Base-by-base conservation (phyloP, 2,113 vertebrate genomes). In the Corvus cornix region DNA sequence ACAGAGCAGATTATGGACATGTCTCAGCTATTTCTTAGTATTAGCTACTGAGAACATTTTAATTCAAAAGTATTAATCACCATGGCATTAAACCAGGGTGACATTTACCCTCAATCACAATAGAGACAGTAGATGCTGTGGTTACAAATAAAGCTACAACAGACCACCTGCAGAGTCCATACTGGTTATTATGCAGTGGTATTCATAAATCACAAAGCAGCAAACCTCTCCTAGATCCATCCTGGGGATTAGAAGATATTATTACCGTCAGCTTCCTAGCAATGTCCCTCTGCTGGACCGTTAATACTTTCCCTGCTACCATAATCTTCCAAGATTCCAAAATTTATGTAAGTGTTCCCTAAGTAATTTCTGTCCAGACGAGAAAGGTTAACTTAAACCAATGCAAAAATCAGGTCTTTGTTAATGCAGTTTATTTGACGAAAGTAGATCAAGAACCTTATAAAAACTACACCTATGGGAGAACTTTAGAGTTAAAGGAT, bases 21-120 rank as follows among this genome's bases (percentile, higher is more conserved):
- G 6, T 64, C 62, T 94, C 35, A 51, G 78, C 37, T 89, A 63
- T 91, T 90, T 87, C 27, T 72, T 81, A 73, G 55, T 73, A 68
- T 93, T 70, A 95, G 89, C 48, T 48, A 68, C 31, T n/a, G 56
- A 89, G 53, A 82, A 53, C 3, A 31, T 87, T 81, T 89, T 53
- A 79, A 73, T 93, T 85, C 70, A 91, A 14, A 60, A 83, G 37
- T 37, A 90, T 83, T 93, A 85, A 91, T 79, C 70, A 79, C 46
- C 41, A 53, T 35, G 62, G 63, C 44, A 73, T 73, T 85, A 76
- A 62, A 62, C 26, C 37, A 19, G 53, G 22, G n/a, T 83, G n/a
- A 53, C 31, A 85, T 58, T 91, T 69, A 76, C n/a, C 79, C 41
- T 64, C 49, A 72, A 7, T 55, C 76, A 90, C 27, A 85, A 56